Conservation (phyloP, 2,797 vertebrate genomes). For the Diplodus sargus region DNA sequence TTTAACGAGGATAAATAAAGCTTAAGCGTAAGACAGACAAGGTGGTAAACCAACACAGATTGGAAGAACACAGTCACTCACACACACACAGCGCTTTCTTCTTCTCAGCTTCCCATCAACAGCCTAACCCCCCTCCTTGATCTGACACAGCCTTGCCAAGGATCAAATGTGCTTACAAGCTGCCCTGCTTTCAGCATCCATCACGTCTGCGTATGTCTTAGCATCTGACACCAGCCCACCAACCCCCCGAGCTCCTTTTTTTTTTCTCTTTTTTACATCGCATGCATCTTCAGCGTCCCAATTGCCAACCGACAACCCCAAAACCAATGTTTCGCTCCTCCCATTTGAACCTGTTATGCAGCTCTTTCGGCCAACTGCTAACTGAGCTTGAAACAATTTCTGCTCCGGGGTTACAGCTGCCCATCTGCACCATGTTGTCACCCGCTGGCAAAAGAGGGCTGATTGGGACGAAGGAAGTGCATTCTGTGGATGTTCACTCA, state of each 20-base stretch:
- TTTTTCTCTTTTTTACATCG: conserved; percentile 24
- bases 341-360: conserved; percentile 41
- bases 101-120: conserved; percentile 36
- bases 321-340: background rate
- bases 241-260: conserved; percentile 26
- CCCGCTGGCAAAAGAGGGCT: background rate
- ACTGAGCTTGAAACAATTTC: conserved; percentile 47
- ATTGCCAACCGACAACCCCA: background rate
- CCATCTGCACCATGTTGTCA: conserved; percentile 49
- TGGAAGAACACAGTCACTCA: background rate
- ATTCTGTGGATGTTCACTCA: conserved; percentile 28
- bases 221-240: conserved; percentile 51
- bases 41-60: background rate
- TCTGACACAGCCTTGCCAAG: conserved; percentile 31
- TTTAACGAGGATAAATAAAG: conserved; percentile 11
- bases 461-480: conserved; percentile 9
- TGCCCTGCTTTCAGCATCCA: conserved; percentile 40
- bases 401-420: conserved; percentile 48
- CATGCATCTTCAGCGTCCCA: conserved; percentile 3
- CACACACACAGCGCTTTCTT: conserved; percentile 7
- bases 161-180: conserved; percentile 57
- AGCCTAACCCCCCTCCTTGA: background rate
- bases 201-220: conserved; percentile 50
- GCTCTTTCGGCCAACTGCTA: conserved; percentile 44
- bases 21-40: background rate